Evolutionary conservation across 1,140 invertebrate species (phyloP).

Genomic region (Maniola jurtina): DNA sequence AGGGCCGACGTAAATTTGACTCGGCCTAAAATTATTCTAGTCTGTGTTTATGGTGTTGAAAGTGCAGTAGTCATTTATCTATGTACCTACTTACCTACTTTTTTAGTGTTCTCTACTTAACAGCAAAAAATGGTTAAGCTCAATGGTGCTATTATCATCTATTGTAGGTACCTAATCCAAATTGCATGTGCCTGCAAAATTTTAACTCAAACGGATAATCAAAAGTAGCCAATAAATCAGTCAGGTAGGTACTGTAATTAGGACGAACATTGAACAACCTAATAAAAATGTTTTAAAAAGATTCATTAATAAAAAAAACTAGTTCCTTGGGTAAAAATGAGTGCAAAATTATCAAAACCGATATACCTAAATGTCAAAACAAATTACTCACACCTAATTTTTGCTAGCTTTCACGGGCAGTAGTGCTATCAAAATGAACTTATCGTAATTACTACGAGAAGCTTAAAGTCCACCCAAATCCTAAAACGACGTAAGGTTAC

Average conservation of each 20-base stretch:
- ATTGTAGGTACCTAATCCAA: no score
- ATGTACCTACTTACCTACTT: neutral
- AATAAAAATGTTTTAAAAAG: no score
- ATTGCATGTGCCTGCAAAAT: no score
- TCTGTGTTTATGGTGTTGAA: slow-evolving; percentile 20
- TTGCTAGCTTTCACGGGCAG: slow-evolving; percentile 4
- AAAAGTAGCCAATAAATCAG: no score
- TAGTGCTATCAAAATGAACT: slow-evolving; percentile 12
- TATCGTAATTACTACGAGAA: slow-evolving; percentile 14
- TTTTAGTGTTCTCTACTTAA: no score
- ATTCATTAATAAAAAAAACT: no score
- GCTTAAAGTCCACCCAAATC: neutral
- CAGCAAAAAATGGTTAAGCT: neutral
- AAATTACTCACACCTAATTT: slow-evolving; percentile 9
- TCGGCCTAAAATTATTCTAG: slow-evolving; percentile 45
- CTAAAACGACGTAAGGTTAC: neutral
- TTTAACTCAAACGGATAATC: no score
- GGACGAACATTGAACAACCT: no score
- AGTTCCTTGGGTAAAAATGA: no score
- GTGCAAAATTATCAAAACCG: no score
- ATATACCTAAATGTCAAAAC: neutral
- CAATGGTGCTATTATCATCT: no score
- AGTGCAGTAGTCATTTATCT: neutral
- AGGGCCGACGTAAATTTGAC: slow-evolving; percentile 54
- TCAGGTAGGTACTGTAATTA: no score